A percentile compares a stretch with the other conserved stretches of the same genome.
Conservation (phyloP, 2,888 invertebrate species). For the Mythimna loreyi region DNA sequence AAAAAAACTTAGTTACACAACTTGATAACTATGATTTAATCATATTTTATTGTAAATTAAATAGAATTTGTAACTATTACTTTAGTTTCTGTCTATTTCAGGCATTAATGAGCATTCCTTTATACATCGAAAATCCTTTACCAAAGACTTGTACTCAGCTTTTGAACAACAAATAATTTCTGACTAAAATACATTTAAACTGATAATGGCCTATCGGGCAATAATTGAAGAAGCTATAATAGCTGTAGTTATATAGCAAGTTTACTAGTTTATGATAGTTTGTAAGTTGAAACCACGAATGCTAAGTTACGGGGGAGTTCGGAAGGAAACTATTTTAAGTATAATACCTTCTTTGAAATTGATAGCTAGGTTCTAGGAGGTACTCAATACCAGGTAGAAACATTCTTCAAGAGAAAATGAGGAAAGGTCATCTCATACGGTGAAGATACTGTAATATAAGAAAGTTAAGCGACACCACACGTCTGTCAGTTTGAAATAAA, state of each 20-base stretch:
- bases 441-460: neutral
- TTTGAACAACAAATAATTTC: conserved; percentile 6
- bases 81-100: too few species aligned
- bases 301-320: conserved; percentile 45
- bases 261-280: conserved; percentile 47
- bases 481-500: too few species aligned
- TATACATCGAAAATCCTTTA: neutral
- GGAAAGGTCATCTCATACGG: neutral
- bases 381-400: neutral
- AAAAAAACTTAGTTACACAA: too few species aligned
- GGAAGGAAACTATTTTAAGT: conserved; percentile 53
- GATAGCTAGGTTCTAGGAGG: neutral
- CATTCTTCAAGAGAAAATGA: neutral
- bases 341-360: conserved; percentile 2
- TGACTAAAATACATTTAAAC: conserved; percentile 12
- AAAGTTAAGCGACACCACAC: too few species aligned
- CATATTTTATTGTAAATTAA: too few species aligned
- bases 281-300: conserved; percentile 32
- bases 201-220: conserved; percentile 24
- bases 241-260: conserved; percentile 21
- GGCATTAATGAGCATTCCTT: too few species aligned
- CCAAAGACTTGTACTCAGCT: neutral
- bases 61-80: too few species aligned
- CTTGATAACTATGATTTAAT: too few species aligned
- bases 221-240: conserved; percentile 39